phyloP scores from a whole-genome alignment of 2,113 vertebrate species.

The Scartelaos histophorus region DNA sequence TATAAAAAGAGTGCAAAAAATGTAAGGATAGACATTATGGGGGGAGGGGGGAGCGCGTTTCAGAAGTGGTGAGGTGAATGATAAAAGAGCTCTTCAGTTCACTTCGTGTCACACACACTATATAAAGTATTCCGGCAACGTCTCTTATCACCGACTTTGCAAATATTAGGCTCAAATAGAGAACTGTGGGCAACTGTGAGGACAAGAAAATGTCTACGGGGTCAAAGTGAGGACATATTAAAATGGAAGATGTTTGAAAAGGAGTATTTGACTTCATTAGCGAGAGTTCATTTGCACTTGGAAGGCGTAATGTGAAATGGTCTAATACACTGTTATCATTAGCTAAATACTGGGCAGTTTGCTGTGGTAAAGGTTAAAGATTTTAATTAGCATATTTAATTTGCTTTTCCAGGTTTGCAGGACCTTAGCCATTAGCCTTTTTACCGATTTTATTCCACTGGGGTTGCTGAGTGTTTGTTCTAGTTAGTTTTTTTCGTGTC shows the following conservation, averaged over 20 bases:
- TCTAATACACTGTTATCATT: not conserved
- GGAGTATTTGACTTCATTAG: not conserved
- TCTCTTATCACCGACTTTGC: not conserved
- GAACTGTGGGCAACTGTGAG: not conserved
- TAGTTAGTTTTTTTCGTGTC: no score
- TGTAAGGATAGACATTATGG: not conserved
- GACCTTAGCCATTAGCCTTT: not conserved
- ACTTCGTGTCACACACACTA: not conserved
- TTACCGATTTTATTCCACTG: no score
- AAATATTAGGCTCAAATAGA: slow-evolving; percentile 3
- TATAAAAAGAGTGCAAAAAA: not conserved
- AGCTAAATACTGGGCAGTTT: not conserved
- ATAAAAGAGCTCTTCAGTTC: not conserved
- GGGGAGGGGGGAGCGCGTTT: not conserved
- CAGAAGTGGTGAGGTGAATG: not conserved
- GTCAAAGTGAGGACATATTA: not conserved
- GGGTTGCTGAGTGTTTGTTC: no score
- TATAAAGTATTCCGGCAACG: not conserved
- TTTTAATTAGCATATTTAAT: not conserved
- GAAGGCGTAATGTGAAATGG: not conserved
- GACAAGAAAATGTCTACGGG: not conserved
- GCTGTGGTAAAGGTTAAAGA: not conserved
- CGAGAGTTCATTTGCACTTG: not conserved
- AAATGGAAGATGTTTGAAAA: not conserved
- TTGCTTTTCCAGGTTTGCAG: not conserved